phyloP scores from a whole-genome alignment of 2,113 vertebrate genomes.

The Rhea pennata region DNA sequence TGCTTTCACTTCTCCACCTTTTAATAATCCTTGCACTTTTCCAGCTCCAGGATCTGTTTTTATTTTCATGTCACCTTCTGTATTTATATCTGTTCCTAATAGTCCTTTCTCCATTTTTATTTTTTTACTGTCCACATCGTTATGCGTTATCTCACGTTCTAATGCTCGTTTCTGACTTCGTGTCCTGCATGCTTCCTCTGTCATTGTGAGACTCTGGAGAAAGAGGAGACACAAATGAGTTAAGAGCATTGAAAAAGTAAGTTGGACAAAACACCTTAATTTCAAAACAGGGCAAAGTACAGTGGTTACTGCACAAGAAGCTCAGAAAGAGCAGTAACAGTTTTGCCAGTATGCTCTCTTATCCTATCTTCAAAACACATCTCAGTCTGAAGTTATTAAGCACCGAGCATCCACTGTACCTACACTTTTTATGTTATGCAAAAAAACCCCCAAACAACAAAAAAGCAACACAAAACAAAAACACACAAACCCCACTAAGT shows the following conservation, averaged over 20 bases:
- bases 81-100: slow-evolving; percentile 44
- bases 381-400: not conserved
- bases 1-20: slow-evolving; percentile 83
- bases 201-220: slow-evolving; percentile 82
- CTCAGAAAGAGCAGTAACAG: not conserved
- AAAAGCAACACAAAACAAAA: not conserved
- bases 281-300: slow-evolving; percentile 29
- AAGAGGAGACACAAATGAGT: not conserved
- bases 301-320: not conserved
- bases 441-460: not conserved
- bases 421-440: not conserved
- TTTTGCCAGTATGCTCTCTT: not conserved
- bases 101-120: slow-evolving; percentile 86
- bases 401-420: not conserved
- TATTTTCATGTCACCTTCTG: slow-evolving; percentile 70
- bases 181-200: slow-evolving; percentile 93
- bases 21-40: slow-evolving; percentile 82
- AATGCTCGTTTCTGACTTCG: slow-evolving; percentile 95
- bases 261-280: not conserved
- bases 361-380: not conserved
- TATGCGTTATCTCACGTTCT: slow-evolving; percentile 81
- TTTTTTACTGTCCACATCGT: slow-evolving; percentile 87
- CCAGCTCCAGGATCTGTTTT: slow-evolving; percentile 75
- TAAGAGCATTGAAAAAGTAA: not conserved
- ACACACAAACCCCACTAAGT: not conserved